Percentiles rank a stretch among this genome's conserved stretches.
These are phyloP conservation scores for Habroteleia sp. DNA, from an alignment of 2,888 invertebrate genomes.

Conservation along the genomic window DNA sequence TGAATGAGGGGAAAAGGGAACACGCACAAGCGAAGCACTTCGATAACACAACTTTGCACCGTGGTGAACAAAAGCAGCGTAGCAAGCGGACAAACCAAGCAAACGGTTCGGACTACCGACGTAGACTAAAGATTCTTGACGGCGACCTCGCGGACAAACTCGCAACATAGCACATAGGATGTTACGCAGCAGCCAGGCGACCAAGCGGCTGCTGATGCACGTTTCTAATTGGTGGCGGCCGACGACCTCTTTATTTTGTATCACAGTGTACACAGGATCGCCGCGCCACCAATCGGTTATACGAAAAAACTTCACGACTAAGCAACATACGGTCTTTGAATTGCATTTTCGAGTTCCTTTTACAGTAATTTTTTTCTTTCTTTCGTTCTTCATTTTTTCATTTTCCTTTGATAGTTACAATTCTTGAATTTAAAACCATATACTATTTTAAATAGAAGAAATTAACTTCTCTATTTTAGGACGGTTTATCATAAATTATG, in stretches of 20 bases:
- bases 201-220: conserved; percentile 53
- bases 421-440: too few species aligned
- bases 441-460: too few species aligned
- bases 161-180: conserved; percentile 16
- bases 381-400: background rate
- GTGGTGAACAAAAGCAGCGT: too few species aligned
- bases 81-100: conserved; percentile 5
- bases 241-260: conserved; percentile 62
- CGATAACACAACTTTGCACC: background rate
- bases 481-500: too few species aligned
- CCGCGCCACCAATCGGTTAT: conserved; percentile 56
- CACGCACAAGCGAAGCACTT: background rate
- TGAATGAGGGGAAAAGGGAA: too few species aligned
- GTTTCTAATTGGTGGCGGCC: conserved; percentile 64
- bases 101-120: conserved; percentile 31
- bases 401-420: too few species aligned
- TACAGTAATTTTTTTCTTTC: background rate
- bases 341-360: conserved; percentile 5
- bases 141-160: conserved; percentile 37
- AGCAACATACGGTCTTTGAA: conserved; percentile 15
- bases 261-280: conserved; percentile 36
- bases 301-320: conserved; percentile 31
- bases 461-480: too few species aligned
- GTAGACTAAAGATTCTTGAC: conserved; percentile 33
- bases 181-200: conserved; percentile 52